A percentile compares a stretch with the other conserved stretches of the same genome.
These are phyloP conservation scores for Maccullochella peelii DNA, from an alignment of 2,113 vertebrate species.

Conservation along the genomic window DNA sequence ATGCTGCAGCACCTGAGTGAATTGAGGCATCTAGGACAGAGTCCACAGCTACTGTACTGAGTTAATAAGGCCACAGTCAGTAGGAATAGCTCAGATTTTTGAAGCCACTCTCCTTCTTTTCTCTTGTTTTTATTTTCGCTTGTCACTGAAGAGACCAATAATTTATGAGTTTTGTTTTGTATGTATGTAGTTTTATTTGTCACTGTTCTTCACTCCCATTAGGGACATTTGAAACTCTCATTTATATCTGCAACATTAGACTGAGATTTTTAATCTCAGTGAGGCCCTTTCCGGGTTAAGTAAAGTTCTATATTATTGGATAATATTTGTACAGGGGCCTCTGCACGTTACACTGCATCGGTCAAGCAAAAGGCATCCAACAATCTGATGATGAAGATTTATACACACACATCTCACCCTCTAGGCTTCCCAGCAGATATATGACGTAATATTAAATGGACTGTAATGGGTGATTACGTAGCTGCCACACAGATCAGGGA, in stretches of 20 bases:
- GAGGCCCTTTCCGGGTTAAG: background rate
- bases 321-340: background rate
- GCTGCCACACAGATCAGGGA: background rate
- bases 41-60: conserved; percentile 46
- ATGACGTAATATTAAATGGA: background rate
- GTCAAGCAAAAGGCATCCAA: background rate
- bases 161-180: background rate
- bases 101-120: background rate
- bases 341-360: background rate
- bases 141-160: background rate
- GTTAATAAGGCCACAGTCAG: background rate
- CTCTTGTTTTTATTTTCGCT: background rate
- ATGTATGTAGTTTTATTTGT: background rate
- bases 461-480: background rate
- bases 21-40: conserved; percentile 46
- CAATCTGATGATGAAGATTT: conserved; percentile 6
- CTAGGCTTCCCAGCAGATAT: background rate
- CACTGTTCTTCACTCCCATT: no score
- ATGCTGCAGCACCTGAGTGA: conserved; percentile 9
- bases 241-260: background rate
- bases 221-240: background rate
- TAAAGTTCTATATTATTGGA: background rate
- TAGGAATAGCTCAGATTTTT: background rate
- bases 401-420: background rate
- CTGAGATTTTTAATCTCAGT: background rate